Conservation (phyloP, 2,797 vertebrate species). For the Leucoraja ocellata region DNA sequence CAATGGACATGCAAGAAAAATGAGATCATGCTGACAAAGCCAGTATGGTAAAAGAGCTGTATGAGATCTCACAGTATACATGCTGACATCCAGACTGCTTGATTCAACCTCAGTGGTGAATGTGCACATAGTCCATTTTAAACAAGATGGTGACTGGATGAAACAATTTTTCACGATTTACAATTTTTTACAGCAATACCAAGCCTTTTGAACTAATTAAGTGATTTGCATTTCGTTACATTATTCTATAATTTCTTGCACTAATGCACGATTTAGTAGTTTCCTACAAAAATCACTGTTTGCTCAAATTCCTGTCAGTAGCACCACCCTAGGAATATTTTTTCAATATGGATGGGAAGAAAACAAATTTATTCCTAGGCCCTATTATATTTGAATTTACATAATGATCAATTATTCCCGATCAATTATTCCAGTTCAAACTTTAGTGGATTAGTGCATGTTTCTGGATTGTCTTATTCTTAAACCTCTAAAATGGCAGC, state of each 20-base stretch:
- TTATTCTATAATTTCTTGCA: not conserved
- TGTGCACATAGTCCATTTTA: not conserved
- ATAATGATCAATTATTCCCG: not conserved
- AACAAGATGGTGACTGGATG: not conserved
- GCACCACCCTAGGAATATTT: not conserved
- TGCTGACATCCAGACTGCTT: not conserved
- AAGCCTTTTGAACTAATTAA: not conserved
- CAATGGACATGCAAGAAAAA: not conserved
- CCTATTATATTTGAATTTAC: not conserved
- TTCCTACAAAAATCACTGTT: not conserved
- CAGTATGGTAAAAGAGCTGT: not conserved
- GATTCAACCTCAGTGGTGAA: not conserved
- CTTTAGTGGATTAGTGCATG: no score
- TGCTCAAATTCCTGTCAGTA: not conserved
- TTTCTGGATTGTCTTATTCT: no score
- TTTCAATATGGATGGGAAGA: not conserved
- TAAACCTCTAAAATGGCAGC: no score
- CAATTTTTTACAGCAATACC: not conserved
- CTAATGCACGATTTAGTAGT: not conserved
- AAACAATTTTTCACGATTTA: not conserved
- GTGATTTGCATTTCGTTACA: no score
- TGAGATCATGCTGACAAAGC: not conserved
- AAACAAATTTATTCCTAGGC: not conserved
- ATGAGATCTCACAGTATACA: not conserved
- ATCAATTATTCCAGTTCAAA: no score